These are phyloP conservation scores for Coecobrya sp. DNA, from an alignment of 2,888 invertebrate species.

Conservation along the genomic window DNA sequence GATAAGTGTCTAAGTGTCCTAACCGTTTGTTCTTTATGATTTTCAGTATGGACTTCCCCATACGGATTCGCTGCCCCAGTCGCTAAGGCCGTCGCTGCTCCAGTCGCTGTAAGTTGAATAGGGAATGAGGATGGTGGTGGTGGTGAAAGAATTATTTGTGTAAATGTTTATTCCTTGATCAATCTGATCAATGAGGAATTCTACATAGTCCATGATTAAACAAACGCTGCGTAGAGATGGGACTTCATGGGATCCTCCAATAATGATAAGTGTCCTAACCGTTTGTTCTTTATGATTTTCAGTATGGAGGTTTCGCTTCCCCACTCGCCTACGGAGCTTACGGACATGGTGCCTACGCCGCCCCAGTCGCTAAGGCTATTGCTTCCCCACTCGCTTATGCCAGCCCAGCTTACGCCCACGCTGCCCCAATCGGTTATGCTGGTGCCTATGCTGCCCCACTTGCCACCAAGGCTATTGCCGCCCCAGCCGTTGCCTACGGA, in stretches of 20 bases:
- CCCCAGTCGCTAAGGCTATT: constrained; percentile 63
- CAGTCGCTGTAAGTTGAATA: constrained; percentile 59
- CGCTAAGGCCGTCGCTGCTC: constrained; percentile 54
- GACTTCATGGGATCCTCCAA: no score
- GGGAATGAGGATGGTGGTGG: no score
- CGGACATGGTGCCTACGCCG: constrained; percentile 51
- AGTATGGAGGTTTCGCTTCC: no score
- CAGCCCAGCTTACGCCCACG: constrained; percentile 40
- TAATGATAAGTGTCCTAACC: no score
- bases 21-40: no score
- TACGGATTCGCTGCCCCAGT: constrained; percentile 53
- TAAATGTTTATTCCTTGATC: no score
- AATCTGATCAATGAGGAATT: no score
- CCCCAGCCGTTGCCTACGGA: constrained; percentile 16
- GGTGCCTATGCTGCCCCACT: constrained; percentile 54
- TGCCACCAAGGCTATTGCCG: constrained; percentile 54
- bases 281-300: background rate
- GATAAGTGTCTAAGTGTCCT: no score
- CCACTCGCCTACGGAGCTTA: background rate
- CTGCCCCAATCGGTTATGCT: constrained; percentile 30
- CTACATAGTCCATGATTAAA: no score
- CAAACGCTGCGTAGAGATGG: no score
- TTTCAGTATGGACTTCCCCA: no score
- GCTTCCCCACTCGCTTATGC: background rate
- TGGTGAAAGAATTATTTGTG: no score